phyloP scores from a whole-genome alignment of 2,113 vertebrate species.

The Onychorhynchus coronatus region DNA sequence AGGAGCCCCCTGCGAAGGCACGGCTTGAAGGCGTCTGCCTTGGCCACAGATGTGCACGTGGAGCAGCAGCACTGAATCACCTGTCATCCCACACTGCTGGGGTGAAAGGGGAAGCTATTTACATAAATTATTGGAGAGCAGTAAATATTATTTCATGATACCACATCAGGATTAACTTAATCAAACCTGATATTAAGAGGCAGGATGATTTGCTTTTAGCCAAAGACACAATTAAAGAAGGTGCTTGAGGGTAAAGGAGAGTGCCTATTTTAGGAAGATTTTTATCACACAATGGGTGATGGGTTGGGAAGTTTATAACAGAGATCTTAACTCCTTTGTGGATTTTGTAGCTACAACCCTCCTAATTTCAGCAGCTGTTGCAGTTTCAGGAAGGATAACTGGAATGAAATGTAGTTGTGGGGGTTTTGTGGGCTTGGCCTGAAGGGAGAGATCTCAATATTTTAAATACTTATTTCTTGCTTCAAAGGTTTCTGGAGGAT shows the following conservation, averaged over 20 bases:
- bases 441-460: neutral
- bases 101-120: conserved; percentile 67
- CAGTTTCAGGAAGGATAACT: neutral
- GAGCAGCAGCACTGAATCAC: conserved; percentile 37
- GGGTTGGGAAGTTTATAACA: conserved; percentile 18
- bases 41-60: neutral
- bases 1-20: neutral
- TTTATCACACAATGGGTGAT: conserved; percentile 42
- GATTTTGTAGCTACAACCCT: neutral
- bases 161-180: conserved; percentile 64
- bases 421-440: neutral
- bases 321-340: conserved; percentile 40
- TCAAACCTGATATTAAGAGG: conserved; percentile 67
- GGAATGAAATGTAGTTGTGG: neutral
- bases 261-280: conserved; percentile 44
- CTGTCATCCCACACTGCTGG: neutral
- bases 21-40: rapidly evolving
- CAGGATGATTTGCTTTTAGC: conserved; percentile 62
- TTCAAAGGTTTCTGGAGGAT: neutral
- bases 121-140: conserved; percentile 69
- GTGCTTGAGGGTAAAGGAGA: conserved; percentile 65
- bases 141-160: conserved; percentile 72
- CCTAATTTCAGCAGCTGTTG: neutral
- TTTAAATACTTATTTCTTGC: neutral
- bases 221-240: conserved; percentile 64